A percentile compares a stretch with the other conserved stretches of the same genome.
phyloP scores from a whole-genome alignment of 2,113 vertebrate species.

The Clarias gariepinus region DNA sequence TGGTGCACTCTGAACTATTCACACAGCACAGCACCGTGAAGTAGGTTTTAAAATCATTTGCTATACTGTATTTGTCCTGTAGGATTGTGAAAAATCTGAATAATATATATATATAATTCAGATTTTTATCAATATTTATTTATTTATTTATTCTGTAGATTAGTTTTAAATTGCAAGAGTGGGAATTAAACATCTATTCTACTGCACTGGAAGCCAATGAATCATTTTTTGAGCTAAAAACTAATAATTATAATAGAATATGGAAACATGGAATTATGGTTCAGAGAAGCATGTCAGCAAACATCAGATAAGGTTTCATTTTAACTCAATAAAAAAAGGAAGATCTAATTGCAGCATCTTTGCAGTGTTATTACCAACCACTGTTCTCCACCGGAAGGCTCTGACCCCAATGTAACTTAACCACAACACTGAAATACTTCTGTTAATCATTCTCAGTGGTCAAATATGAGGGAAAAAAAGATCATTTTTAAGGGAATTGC shows the following conservation, averaged over 20 bases:
- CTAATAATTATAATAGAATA: too few species aligned
- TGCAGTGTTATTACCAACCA: not conserved
- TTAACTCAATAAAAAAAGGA: not conserved
- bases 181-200: not conserved
- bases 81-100: too few species aligned
- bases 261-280: not conserved
- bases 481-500: too few species aligned
- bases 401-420: not conserved
- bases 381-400: not conserved
- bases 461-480: not conserved
- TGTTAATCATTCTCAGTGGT: not conserved
- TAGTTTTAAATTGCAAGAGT: not conserved
- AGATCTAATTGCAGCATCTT: not conserved
- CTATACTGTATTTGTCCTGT: too few species aligned
- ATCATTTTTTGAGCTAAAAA: not conserved
- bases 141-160: not conserved
- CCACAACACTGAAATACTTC: not conserved
- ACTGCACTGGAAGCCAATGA: not conserved
- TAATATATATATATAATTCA: too few species aligned
- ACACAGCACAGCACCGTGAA: too few species aligned
- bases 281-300: not conserved
- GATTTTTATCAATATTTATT: too few species aligned
- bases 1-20: too few species aligned
- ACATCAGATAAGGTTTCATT: not conserved
- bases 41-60: too few species aligned